Evolutionary conservation across 1,140 invertebrate species (phyloP).

Genomic region (Phocides pigmalion): DNA sequence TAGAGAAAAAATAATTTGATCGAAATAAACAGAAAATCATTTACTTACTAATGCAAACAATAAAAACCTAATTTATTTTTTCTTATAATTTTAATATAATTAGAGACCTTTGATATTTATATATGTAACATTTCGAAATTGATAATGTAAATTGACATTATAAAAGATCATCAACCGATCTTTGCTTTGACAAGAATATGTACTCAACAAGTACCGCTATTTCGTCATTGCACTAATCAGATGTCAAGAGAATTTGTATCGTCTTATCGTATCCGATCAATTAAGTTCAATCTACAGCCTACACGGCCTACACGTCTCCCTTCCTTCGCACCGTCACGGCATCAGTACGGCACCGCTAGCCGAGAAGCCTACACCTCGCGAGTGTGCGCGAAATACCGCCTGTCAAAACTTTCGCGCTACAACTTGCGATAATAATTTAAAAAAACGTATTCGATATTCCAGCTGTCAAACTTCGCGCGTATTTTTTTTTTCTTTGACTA

Average conservation of each 20-base stretch:
- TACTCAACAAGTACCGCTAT: conserved; percentile 20
- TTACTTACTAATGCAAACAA: too few relatives aligned
- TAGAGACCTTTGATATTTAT: too few relatives aligned
- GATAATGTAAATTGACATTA: not conserved
- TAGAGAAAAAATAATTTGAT: too few relatives aligned
- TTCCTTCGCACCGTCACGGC: conserved; percentile 38
- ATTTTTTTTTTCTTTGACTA: conserved; percentile 27
- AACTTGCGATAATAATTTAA: conserved; percentile 11
- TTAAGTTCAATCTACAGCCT: conserved; percentile 70
- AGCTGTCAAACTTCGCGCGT: conserved; percentile 9
- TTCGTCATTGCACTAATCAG: conserved; percentile 41
- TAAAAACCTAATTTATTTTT: too few relatives aligned
- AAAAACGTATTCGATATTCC: conserved; percentile 23
- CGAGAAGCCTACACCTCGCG: conserved; percentile 65
- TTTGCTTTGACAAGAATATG: too few relatives aligned
- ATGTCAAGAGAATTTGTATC: conserved; percentile 43
- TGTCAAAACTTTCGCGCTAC: conserved; percentile 50
- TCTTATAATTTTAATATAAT: too few relatives aligned
- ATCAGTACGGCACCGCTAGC: conserved; percentile 65
- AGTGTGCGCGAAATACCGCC: conserved; percentile 39
- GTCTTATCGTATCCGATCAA: conserved; percentile 55
- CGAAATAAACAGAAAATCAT: too few relatives aligned
- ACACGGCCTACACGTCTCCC: conserved; percentile 43
- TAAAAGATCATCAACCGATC: too few relatives aligned
- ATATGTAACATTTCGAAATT: too few relatives aligned